Base-by-base conservation (phyloP, 2,113 vertebrate genomes). In the Gnathochromis pfefferi region DNA sequence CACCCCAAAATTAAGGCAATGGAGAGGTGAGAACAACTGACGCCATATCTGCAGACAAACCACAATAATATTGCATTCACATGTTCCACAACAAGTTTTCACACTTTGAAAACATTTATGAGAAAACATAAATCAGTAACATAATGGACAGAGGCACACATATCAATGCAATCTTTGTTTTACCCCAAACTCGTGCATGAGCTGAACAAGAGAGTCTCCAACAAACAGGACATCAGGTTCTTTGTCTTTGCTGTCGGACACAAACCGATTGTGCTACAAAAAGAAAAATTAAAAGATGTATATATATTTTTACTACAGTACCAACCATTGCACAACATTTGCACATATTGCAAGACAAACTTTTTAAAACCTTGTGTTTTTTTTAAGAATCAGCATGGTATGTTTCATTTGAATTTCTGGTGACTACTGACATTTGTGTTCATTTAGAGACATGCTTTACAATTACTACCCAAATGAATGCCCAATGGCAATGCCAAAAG, bases 101-200 rank as follows among this genome's bases (percentile, higher is more conserved):
- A n/a, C 7, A 53, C 28, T 47, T 54, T 68, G 1, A 68, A 78
- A 58, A 14, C 2, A 33, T 21, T 21, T 80, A n/a, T 23, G 26
- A 12, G 7, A 63, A 28, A 73, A 58, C 13, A 84, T 82, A 45
- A 33, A 38, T 6, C 28, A 33, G 33, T 53, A 6, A 78, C 26
- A 75, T 19, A 84, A 31, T 10, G 51, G n/a, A 79, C 9, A 51
- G 19, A 26, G 16, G 42, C 16, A 78, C 42, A 78, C 19, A 73
- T n/a, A 85, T 4, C 23, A 73, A 23, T 51, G 13, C 45, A 5
- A 35, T 75, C 53, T 31, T 21, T 88, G 51, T 58, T 90, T 94
- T 95, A 98, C 98, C 97, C 97, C 97, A 91, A 97, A 98, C 92
- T 98, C 97, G 87, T 98, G 97, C 92, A 98, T 95, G 33, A 98